Evolutionary conservation across 2,797 vertebrate species (phyloP), one percentile per base, ranked within the genome.

Genomic region (Ceryle rudis): DNA sequence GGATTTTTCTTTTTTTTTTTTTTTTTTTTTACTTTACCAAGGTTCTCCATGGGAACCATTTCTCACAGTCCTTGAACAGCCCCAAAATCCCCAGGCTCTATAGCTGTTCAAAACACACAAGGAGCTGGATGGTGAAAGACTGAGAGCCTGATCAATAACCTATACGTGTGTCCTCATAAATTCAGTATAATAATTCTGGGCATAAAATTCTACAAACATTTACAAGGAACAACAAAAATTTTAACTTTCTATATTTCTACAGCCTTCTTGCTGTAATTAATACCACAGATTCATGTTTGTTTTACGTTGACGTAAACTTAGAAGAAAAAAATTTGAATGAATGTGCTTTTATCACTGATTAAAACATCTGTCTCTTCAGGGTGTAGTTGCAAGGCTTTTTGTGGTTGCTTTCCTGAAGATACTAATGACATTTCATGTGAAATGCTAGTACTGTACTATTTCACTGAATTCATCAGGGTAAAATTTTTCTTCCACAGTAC

Each of bases 121-220:
- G 55, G 31, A 52, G 14, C 44, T 35, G 64, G 58, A 52, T 13
- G 13, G 7, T 57, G 26, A 18, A 49, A n/a, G 16, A 17, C 0
- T n/a, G 47, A 77, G 60, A 11, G 51, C 37, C 16, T 28, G 11
- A 57, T 85, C 29, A 64, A 6, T 74, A 64, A 44, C 16, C 10
- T 37, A 2, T 4, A 19, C 0, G 0, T 51, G 26, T 42, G 20
- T 65, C 44, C 28, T 77, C 22, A 4, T 17, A 60, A 62, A 1
- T 60, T 74, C 41, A 85, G 31, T 37, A 31, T 77, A 86, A 91
- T 81, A 19, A 14, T 71, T 85, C 55, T 17, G 18, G 17, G 10
- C 31, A 67, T 28, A 20, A 86, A 93, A 51, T 39, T 35, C 47
- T 58, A 10, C 29, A 61, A 25, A 39, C 14, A 49, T 71, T 28